phyloP scores from a whole-genome alignment of 1,140 invertebrate species.

The Drosophila athabasca region DNA sequence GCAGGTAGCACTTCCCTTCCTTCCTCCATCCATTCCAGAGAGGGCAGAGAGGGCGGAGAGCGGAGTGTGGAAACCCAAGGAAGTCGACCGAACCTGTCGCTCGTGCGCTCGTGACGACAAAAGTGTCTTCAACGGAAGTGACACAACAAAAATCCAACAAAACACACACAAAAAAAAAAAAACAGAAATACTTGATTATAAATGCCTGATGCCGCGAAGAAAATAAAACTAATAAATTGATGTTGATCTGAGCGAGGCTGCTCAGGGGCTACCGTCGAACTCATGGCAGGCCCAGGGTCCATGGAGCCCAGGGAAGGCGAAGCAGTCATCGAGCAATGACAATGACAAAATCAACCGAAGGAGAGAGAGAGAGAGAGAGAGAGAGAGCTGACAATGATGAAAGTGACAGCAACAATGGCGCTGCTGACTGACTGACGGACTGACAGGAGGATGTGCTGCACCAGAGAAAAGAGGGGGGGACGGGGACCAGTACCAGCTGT shows the following conservation, averaged over 20 bases:
- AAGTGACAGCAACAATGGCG: constrained; percentile 72
- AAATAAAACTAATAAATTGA: constrained; percentile 80
- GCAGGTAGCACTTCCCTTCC: too few relatives aligned
- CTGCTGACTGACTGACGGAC: constrained; percentile 30
- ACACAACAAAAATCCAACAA: constrained; percentile 63
- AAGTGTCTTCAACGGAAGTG: constrained; percentile 71
- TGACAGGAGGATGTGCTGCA: constrained; percentile 51
- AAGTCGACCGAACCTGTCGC: constrained; percentile 53
- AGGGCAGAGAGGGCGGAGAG: too few relatives aligned
- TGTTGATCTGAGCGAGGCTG: constrained; percentile 58
- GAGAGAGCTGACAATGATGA: constrained; percentile 70
- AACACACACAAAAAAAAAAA: constrained; percentile 28
- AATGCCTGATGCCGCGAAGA: constrained; percentile 60
- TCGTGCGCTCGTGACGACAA: constrained; percentile 72
- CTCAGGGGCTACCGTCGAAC: neutral
- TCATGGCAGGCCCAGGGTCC: too few relatives aligned
- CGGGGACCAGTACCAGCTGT: constrained; percentile 45
- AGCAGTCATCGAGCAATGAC: constrained; percentile 51
- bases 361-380: constrained; percentile 6
- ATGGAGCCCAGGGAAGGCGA: neutral
- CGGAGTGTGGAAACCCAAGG: neutral
- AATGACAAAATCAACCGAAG: constrained; percentile 68
- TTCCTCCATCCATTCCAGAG: too few relatives aligned
- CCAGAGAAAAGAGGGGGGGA: neutral
- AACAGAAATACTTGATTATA: constrained; percentile 62